Evolutionary conservation across 2,888 invertebrate species (phyloP), one percentile per base, ranked within the genome.

Genomic region (Crocallis elinguaria): DNA sequence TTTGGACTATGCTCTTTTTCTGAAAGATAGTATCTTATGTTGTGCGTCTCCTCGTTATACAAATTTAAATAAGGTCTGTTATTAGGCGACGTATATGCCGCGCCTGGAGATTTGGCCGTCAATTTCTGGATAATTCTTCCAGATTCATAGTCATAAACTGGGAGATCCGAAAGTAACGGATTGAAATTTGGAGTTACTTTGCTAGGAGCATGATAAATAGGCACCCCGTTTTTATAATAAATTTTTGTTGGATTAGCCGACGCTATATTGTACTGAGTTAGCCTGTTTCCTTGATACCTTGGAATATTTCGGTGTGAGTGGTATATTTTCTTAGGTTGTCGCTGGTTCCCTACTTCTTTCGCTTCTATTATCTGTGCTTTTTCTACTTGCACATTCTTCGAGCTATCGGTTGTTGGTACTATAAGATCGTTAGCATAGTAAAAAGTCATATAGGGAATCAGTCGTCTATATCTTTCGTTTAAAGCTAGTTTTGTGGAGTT

Each of bases 361-460:
- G 84, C 73, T 67, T 88, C 84, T 16, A 87, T 57, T 45, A 90
- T 82, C 67, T 89, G 74, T 29, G 86, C 87, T 64, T 91, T 91
- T 72, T 90, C 86, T 12, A 90, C 82, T 69, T 86, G 88, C 21
- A 92, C 68, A 49, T 77, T 77, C 49, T 81, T 84, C 0, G 69
- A 49, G 41, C 63, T 77, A 35, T 80, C 86, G 58, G 78, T 86
- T 44, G 81, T 87, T 54, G 73, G 92, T 75, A 73, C 86, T 80
- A 71, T 73, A 59, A 93, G 82, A 71, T 94, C 93, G 52, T 94
- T 93, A 32, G 92, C 93, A n/a, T 94, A 88, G 79, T 96, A 96
- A 82, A 95, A 97, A 25, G 95, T 96, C 93, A 95, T 95, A 78
- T 96, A 96, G 1, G 96, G 97, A 71, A 97, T 94, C 39, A 97